Evolutionary conservation across 2,113 vertebrate genomes (phyloP), one percentile per base, ranked within the genome.

Genomic region (Calyptommatus sinebrachiatus): DNA sequence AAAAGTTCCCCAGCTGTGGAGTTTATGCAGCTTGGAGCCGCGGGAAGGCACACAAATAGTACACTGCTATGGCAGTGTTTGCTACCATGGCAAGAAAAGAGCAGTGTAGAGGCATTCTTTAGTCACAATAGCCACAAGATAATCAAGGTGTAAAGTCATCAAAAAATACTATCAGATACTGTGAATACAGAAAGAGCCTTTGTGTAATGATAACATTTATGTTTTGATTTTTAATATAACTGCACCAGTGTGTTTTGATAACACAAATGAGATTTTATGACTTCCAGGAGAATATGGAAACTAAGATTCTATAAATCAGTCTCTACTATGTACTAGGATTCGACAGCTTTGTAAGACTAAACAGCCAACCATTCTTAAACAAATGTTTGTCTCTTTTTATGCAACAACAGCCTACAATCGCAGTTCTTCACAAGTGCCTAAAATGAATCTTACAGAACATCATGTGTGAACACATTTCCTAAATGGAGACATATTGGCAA

Each of bases 401-500:
- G 26, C 2, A 48, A 76, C 2, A 48, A 76, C 12, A 26, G 24
- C 14, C 14, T 2, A 20, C 29, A n/a, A 0, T 21, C 24, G 21
- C 4, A 41, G 14, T 26, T 8, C 21, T 68, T 31, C 46, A 31
- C 28, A 81, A 73, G 46, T 11, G 26, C 63, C 48, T 4, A 10
- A 31, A 63, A 41, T 35, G 6, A 31, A n/a, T 67, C 60, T 21
- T 65, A 50, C 50, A 18, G 65, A 73, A 31, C 62, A 73, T 73
- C 35, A 8, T 68, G 73, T 73, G 50, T 60, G 24, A 78, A 67
- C 73, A 8, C 31, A 66, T 79, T 53, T 29, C 65, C 48, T 74
- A 70, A 83, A 61, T 41, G 29, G 63, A 78, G 73, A 61, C 21
- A 31, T 50, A n/a, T 10, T 46, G 50, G 41, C 65, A 78, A 69